These are phyloP conservation scores for Nannobrachium achirus DNA, from an alignment of 2,113 vertebrate genomes.

Conservation along the genomic window DNA sequence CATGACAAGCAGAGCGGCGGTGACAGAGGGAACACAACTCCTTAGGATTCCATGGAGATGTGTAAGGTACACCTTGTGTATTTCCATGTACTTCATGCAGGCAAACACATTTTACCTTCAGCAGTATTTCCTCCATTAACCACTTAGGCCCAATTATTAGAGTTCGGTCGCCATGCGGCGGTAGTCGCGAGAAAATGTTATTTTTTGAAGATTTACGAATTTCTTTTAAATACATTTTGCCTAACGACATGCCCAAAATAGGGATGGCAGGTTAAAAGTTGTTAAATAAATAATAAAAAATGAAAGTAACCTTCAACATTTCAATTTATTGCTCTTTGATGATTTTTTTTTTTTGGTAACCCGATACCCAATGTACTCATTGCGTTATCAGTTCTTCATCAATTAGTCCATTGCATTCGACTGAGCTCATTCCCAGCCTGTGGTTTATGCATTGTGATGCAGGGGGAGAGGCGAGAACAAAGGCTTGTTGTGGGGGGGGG, in stretches of 20 bases:
- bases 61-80: conserved; percentile 10
- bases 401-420: conserved; percentile 19
- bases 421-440: conserved; percentile 32
- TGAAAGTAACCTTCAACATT: conserved; percentile 47
- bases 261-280: no score
- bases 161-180: no score
- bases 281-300: no score
- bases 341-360: no score
- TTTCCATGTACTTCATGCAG: no score
- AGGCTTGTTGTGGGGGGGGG: conserved; percentile 46
- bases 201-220: no score
- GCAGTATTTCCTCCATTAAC: no score
- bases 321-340: conserved; percentile 8
- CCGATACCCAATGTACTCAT: conserved; percentile 32
- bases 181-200: no score
- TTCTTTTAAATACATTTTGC: no score
- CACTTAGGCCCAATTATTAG: no score
- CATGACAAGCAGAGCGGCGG: conserved; percentile 70
- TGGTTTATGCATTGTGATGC: conserved; percentile 38
- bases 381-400: conserved; percentile 44
- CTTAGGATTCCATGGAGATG: conserved; percentile 5
- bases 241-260: no score
- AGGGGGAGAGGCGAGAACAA: conserved; percentile 66
- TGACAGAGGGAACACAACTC: conserved; percentile 11
- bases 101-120: no score